Conservation (phyloP, 2,797 vertebrate genomes). For the Brachyalestes nurse region DNA sequence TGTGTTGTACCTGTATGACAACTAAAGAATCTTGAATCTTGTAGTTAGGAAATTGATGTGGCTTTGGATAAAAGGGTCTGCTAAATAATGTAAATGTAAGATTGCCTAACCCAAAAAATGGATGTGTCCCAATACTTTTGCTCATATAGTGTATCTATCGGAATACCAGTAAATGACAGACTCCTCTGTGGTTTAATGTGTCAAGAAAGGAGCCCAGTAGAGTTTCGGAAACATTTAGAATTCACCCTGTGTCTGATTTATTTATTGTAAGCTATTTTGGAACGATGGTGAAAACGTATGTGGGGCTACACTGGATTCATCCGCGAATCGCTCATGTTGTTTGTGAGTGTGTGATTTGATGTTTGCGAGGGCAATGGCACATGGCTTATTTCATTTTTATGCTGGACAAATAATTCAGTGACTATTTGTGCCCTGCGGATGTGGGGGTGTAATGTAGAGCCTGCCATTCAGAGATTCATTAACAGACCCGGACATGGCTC, state of each 20-base stretch:
- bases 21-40: too few relatives aligned
- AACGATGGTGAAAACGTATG: too few relatives aligned
- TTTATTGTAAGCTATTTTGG: not conserved
- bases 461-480: not conserved
- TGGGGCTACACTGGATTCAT: not conserved
- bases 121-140: too few relatives aligned
- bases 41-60: too few relatives aligned
- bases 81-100: too few relatives aligned
- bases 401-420: not conserved
- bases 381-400: slow-evolving; percentile 7
- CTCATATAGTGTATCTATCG: not conserved
- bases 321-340: not conserved
- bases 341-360: not conserved
- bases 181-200: not conserved
- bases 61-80: too few relatives aligned
- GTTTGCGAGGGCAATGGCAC: too few relatives aligned
- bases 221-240: not conserved
- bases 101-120: too few relatives aligned
- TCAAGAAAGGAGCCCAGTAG: not conserved
- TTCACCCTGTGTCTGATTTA: not conserved
- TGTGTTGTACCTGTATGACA: too few relatives aligned
- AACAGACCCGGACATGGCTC: not conserved
- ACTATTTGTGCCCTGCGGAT: not conserved
- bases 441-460: not conserved
- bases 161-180: not conserved